Conservation (phyloP, 2,888 invertebrate genomes). For the Crematogaster levior region DNA sequence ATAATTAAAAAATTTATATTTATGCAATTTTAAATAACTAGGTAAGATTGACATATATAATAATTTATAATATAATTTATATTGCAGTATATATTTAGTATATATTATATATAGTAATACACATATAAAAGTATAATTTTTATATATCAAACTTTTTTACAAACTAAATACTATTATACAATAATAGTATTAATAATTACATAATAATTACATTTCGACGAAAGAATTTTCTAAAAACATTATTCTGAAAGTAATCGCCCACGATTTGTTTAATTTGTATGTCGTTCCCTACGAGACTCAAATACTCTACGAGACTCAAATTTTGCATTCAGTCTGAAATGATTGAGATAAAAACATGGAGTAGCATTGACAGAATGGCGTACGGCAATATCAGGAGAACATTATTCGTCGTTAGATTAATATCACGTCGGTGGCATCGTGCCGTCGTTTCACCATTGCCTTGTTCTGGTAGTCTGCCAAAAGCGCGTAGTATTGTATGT, state of each 20-base stretch:
- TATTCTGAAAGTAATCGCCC: background rate
- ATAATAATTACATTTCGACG: background rate
- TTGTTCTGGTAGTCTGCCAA: slow-evolving; percentile 82
- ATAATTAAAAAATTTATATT: background rate
- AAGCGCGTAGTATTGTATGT: slow-evolving; percentile 76
- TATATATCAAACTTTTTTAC: background rate
- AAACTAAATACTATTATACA: background rate
- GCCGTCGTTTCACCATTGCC: slow-evolving; percentile 71
- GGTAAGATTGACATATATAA: background rate
- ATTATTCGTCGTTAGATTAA: slow-evolving; percentile 80
- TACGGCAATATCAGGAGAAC: slow-evolving; percentile 58
- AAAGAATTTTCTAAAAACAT: background rate
- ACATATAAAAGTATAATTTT: no score
- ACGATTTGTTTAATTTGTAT: background rate
- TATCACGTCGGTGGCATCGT: slow-evolving; percentile 78
- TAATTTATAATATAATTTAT: background rate
- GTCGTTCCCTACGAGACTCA: background rate
- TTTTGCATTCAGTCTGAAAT: background rate
- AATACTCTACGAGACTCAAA: background rate
- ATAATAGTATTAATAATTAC: background rate
- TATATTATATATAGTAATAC: no score
- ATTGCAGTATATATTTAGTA: background rate
- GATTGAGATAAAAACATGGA: slow-evolving; percentile 22
- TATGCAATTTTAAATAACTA: background rate
- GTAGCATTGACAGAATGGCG: slow-evolving; percentile 22